Evolutionary conservation across 1,140 invertebrate genomes (phyloP).

Genomic region (Zaprionus camerounensis): DNA sequence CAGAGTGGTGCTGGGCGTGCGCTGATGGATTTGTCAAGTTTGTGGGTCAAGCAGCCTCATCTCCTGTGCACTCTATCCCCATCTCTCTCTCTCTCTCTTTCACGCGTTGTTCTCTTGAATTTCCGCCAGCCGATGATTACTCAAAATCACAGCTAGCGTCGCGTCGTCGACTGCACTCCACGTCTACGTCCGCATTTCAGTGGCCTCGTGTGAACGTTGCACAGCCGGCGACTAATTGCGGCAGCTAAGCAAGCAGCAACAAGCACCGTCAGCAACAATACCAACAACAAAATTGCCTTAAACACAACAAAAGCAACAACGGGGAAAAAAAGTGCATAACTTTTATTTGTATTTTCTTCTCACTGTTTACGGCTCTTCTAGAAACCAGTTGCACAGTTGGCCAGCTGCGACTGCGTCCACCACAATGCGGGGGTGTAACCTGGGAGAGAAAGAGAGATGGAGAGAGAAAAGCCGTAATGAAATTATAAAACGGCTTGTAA

Average conservation of each 20-base stretch:
- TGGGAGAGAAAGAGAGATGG: not conserved
- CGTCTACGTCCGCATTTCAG: conserved; percentile 30
- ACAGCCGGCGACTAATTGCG: conserved; percentile 70
- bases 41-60: conserved; percentile 63
- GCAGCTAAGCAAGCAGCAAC: conserved; percentile 36
- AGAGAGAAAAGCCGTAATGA: conserved; percentile 8
- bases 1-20: conserved; percentile 47
- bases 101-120: conserved; percentile 39
- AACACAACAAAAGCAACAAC: conserved; percentile 23
- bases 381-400: conserved; percentile 12
- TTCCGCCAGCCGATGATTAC: conserved; percentile 76
- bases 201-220: conserved; percentile 57
- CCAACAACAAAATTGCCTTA: conserved; percentile 6
- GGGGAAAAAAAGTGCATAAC: conserved; percentile 29
- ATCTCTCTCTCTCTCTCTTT: conserved; percentile 6
- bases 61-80: not conserved
- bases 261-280: conserved; percentile 29
- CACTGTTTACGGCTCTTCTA: conserved; percentile 18
- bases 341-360: conserved; percentile 37
- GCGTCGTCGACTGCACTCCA: too few relatives aligned
- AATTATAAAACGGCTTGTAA: conserved; percentile 12
- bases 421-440: conserved; percentile 1
- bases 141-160: conserved; percentile 72
- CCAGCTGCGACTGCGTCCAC: not conserved
- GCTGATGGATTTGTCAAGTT: conserved; percentile 80